phyloP scores from a whole-genome alignment of 2,113 vertebrate genomes.

The Oncorhynchus tshawytscha region DNA sequence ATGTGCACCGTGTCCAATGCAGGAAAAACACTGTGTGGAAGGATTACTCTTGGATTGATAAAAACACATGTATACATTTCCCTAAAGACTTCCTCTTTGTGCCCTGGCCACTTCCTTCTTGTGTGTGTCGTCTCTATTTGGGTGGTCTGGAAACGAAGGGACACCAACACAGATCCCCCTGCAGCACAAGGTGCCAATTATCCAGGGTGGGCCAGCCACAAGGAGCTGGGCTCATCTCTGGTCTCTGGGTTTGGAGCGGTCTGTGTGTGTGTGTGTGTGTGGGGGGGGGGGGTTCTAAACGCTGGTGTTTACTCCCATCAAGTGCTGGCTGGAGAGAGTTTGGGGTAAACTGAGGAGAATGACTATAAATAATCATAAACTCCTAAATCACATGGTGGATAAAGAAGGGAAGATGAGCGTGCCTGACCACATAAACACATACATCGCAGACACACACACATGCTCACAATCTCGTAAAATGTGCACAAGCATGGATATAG shows the following conservation, averaged over 20 bases:
- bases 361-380: constrained; percentile 51
- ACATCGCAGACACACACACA: constrained; percentile 8
- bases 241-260: constrained; percentile 3
- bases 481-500: too few species aligned
- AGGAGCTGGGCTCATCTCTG: constrained; percentile 29
- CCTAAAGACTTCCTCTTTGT: constrained; percentile 27
- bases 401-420: constrained; percentile 37
- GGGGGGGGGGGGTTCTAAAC: constrained; percentile 14
- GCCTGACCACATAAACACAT: constrained; percentile 42
- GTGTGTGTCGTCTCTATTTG: constrained; percentile 28
- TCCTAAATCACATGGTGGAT: constrained; percentile 45
- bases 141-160: constrained; percentile 51
- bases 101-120: constrained; percentile 25
- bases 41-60: too few species aligned
- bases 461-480: too few species aligned
- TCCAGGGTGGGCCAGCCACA: constrained; percentile 25
- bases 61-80: neutral
- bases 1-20: too few species aligned
- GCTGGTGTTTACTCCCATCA: constrained; percentile 32
- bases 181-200: constrained; percentile 40
- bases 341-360: constrained; percentile 40
- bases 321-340: constrained; percentile 10
- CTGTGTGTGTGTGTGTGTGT: too few species aligned
- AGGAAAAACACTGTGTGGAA: too few species aligned
- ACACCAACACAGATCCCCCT: constrained; percentile 6